Percentiles rank a stretch among this genome's conserved stretches.
Conservation (phyloP, 2,113 vertebrate species). For the Nothocercus nigrocapillus region DNA sequence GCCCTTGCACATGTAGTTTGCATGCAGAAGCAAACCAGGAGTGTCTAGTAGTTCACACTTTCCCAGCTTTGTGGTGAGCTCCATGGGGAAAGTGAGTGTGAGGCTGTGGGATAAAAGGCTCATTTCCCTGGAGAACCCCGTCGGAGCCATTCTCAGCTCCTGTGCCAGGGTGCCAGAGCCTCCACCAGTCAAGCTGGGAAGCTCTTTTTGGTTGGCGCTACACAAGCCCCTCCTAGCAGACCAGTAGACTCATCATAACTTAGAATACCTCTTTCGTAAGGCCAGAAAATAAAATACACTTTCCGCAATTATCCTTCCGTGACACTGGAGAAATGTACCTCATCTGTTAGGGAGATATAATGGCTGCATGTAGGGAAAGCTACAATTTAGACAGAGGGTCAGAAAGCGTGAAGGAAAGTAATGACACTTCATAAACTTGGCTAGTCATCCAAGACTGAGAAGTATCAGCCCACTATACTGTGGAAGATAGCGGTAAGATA, state of each 20-base stretch:
- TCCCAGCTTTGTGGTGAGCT: neutral
- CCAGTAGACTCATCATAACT: neutral
- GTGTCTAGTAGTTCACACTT: neutral
- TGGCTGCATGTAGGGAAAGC: neutral
- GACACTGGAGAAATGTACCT: neutral
- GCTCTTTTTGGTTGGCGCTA: neutral
- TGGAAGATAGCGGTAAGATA: neutral
- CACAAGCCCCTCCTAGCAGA: neutral
- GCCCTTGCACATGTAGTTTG: neutral
- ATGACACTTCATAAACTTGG: constrained; percentile 3
- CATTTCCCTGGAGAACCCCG: neutral
- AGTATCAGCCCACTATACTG: neutral
- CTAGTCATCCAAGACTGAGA: constrained; percentile 12
- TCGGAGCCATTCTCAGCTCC: neutral
- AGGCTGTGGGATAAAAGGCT: rapidly evolving
- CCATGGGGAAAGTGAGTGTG: neutral
- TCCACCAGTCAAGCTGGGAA: neutral
- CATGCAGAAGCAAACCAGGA: neutral
- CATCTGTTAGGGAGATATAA: neutral
- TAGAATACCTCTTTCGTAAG: neutral
- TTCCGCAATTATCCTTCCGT: neutral
- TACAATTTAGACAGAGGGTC: neutral
- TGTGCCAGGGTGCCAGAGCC: too few species aligned
- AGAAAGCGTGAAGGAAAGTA: constrained; percentile 21
- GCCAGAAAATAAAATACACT: neutral